These are phyloP conservation scores for Acrocephalus scirpaceus DNA, from an alignment of 2,797 vertebrate genomes.

Conservation along the genomic window DNA sequence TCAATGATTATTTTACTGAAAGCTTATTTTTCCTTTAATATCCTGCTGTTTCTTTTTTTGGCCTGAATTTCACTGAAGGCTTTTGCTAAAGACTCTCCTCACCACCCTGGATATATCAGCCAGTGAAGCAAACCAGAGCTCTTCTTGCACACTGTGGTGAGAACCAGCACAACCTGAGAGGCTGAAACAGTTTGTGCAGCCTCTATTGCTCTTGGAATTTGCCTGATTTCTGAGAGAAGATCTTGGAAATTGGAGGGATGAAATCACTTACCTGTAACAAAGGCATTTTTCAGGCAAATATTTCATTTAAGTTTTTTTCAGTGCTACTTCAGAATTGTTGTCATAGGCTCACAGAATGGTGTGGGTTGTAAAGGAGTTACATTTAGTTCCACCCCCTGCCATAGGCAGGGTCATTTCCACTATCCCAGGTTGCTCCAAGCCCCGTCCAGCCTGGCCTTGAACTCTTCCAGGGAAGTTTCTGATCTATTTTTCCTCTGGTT, in stretches of 20 bases:
- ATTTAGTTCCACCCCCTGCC: neutral
- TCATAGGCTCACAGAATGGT: neutral
- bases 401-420: neutral
- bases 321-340: neutral
- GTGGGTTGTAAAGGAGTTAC: neutral
- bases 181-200: neutral
- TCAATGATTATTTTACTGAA: neutral
- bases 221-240: neutral
- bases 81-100: neutral
- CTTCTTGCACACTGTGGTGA: neutral
- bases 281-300: neutral
- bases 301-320: neutral
- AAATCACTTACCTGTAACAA: neutral
- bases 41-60: constrained; percentile 27
- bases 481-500: neutral
- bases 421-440: neutral
- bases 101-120: neutral
- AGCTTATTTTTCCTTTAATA: constrained; percentile 37
- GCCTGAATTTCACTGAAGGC: neutral
- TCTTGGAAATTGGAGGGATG: neutral
- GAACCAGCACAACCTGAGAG: neutral
- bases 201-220: neutral
- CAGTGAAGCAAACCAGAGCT: neutral
- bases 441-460: neutral
- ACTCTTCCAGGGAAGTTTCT: neutral